These are phyloP conservation scores for Camelus bactrianus DNA, from an alignment of 2,113 vertebrate species.

Conservation along the genomic window DNA sequence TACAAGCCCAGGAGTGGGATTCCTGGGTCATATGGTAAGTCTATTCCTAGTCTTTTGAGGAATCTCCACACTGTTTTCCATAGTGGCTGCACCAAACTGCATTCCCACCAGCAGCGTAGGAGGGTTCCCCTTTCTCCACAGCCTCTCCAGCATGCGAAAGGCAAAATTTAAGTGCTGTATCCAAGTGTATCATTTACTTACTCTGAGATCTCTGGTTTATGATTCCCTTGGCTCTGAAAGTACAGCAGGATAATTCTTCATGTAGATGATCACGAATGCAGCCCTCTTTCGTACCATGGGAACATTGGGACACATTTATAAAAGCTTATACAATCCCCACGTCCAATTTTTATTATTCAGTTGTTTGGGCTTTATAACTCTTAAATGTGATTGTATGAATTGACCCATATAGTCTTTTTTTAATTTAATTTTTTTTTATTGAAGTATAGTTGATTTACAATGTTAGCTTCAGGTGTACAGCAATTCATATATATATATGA, in stretches of 20 bases:
- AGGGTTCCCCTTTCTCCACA: too few relatives aligned
- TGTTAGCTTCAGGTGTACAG: too few relatives aligned
- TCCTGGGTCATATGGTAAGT: too few relatives aligned
- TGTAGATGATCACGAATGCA: fast-evolving
- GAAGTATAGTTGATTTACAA: too few relatives aligned
- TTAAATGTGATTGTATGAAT: neutral
- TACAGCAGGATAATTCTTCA: neutral
- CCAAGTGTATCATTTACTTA: neutral
- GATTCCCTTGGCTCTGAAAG: neutral
- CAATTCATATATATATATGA: too few relatives aligned
- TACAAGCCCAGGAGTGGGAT: too few relatives aligned
- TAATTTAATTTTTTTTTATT: neutral
- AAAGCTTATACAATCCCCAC: neutral
- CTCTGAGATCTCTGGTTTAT: neutral
- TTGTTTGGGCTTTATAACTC: neutral
- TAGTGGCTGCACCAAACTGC: too few relatives aligned
- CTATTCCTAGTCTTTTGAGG: too few relatives aligned
- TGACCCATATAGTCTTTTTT: neutral
- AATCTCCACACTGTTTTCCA: too few relatives aligned
- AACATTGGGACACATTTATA: neutral
- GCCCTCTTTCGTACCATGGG: fast-evolving
- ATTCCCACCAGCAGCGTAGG: too few relatives aligned
- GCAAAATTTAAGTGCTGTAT: neutral
- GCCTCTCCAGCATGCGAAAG: neutral
- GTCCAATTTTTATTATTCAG: neutral